Evolutionary conservation across 2,888 invertebrate genomes (phyloP), one percentile per base, ranked within the genome.

Genomic region (Allygus modestus): DNA sequence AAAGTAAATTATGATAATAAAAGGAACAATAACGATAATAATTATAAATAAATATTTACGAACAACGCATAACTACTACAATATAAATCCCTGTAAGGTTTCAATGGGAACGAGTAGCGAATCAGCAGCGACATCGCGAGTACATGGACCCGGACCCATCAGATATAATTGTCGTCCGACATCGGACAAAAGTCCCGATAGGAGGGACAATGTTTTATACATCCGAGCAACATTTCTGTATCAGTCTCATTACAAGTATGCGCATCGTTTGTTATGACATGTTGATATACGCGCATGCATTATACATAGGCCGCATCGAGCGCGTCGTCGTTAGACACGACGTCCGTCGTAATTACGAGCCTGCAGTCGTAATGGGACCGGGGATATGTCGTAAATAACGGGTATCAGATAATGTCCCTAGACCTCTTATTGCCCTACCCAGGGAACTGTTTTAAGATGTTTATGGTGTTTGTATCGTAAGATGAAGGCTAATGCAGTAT

Each of bases 261-360:
- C 75, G 75, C 75, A 28, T 46, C 75, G 75, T 77, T 77, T 77
- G 75, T 77, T 77, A 77, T 77, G 75, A 77, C 75, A 77, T 77
- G 41, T 77, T 77, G 75, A 77, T 77, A 11, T 77, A 77, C 75
- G 75, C 46, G 28, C 75, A 77, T 77, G 75, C 46, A 28, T 77
- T 77, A 77, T 41, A 51, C 75, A 77, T 77, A 15, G 73, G 20
- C 11, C 12, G 17, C 17, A 7, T 17, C 7, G 46, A 1, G 7
- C 7, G 5, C 4, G 37, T 37, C 65, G 65, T 65, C 65, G 65
- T 65, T 65, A 65, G 28, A 31, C 65, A 54, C 54, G 28, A 31
- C 7, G 15, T 17, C n/a, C 51, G n/a, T 58, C 58, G 58, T 51
- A 51, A 51, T 51, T 51, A 51, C 51, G 51, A 51, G 51, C 58